phyloP scores from a whole-genome alignment of 1,140 invertebrate species.

The Helicoverpa zea region DNA sequence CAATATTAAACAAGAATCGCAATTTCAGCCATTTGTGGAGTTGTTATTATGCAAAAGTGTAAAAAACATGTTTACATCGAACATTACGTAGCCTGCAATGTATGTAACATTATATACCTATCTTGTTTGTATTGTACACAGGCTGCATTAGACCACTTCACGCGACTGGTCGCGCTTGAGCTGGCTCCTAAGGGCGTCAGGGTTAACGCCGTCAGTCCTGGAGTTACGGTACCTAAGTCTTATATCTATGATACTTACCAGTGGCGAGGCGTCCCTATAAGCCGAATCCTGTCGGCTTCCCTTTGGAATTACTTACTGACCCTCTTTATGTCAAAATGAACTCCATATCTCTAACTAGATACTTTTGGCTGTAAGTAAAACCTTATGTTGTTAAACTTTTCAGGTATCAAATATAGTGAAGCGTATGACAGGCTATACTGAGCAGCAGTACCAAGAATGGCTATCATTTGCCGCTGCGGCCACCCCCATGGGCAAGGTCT shows the following conservation, averaged over 20 bases:
- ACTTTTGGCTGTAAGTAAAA: no score
- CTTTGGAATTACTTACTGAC: background rate
- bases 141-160: slow-evolving; percentile 92
- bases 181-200: slow-evolving; percentile 89
- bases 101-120: no score
- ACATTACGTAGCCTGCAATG: no score
- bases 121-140: slow-evolving; percentile 76
- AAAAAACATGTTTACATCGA: no score
- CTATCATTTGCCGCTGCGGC: slow-evolving; percentile 13
- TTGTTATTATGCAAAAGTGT: no score
- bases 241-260: no score
- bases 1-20: no score
- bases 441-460: slow-evolving; percentile 55
- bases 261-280: no score
- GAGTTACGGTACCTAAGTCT: slow-evolving; percentile 88
- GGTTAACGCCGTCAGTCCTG: slow-evolving; percentile 92
- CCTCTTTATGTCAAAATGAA: background rate
- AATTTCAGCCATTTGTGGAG: no score
- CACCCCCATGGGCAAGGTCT: slow-evolving; percentile 90
- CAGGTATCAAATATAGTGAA: slow-evolving; percentile 56
- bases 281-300: no score
- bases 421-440: slow-evolving; percentile 52
- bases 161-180: slow-evolving; percentile 89
- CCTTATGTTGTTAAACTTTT: background rate
- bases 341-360: background rate